phyloP scores from a whole-genome alignment of 1,140 invertebrate genomes.

The Radopholus similis region DNA sequence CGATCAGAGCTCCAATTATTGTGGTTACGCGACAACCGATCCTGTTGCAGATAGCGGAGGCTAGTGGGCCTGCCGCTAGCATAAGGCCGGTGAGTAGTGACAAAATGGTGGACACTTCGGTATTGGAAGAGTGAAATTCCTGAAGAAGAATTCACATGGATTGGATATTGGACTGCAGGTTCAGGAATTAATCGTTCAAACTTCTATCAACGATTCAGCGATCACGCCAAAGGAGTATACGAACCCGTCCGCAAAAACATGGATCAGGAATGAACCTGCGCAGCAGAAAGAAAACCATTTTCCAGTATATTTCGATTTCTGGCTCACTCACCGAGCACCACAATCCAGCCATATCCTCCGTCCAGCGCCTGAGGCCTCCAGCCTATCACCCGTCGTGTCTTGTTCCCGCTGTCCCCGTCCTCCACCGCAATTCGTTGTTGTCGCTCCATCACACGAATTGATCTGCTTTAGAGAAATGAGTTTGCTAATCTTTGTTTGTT shows the following conservation, averaged over 20 bases:
- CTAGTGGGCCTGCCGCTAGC: constrained; percentile 74
- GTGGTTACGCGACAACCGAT: constrained; percentile 85
- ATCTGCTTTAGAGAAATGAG: neutral
- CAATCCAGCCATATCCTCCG: constrained; percentile 75
- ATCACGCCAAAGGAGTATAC: constrained; percentile 64
- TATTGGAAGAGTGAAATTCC: constrained; percentile 72
- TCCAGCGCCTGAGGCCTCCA: constrained; percentile 60
- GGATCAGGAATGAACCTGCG: constrained; percentile 80
- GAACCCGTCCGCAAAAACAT: constrained; percentile 89
- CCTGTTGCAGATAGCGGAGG: constrained; percentile 83
- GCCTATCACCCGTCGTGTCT: constrained; percentile 25
- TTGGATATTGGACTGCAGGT: neutral
- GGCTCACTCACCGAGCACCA: constrained; percentile 70
- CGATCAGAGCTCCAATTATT: constrained; percentile 77
- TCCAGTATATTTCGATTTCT: neutral
- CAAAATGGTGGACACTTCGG: constrained; percentile 78
- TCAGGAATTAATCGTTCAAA: constrained; percentile 58
- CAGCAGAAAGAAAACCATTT: neutral
- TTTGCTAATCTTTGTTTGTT: no score
- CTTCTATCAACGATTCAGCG: constrained; percentile 66
- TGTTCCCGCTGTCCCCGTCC: neutral
- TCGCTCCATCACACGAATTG: neutral
- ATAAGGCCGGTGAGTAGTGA: constrained; percentile 87
- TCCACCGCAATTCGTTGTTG: neutral
- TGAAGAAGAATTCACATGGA: constrained; percentile 10